Evolutionary conservation across 2,797 vertebrate species (phyloP), one percentile per base, ranked within the genome.

Genomic region (Orientallactaga sibirica): DNA sequence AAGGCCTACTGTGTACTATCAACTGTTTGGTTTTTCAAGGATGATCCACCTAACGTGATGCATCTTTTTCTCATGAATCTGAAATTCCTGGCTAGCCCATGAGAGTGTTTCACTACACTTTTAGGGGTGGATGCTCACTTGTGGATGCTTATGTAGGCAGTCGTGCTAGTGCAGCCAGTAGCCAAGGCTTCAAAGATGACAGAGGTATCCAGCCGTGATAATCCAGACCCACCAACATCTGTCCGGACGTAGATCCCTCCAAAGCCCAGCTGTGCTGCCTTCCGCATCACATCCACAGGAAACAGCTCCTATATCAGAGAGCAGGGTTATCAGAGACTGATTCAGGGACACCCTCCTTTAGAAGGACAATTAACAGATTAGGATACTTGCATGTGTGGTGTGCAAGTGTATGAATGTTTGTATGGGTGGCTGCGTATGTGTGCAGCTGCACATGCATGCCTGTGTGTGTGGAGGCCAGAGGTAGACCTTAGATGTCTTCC

Each of bases 81-180:
- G 24, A 77, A 77, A 68, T 29, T 25, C 71, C 33, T 7, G 62
- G 6, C 15, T 22, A 71, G 43, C 27, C 41, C 14, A 0, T 0
- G 1, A 0, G 16, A 55, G 37, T 1, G 52, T 25, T n/a, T n/a
- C 7, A 0, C 1, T n/a, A 29, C 29, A 71, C 78, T 79, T 14
- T 18, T 25, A 15, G 19, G 24, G 6, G 0, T 18, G 43, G 55
- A 18, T 77, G 97, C 99, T 95, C 98, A 99, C 99, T 99, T 99
- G 98, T 99, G 99, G 97, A 99, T 99, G 96, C 99, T 99, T 84
- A 99, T 99, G 86, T 99, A 99, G 74, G 99, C 99, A 0, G 99
- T 99, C 90, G 99, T 99, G 98, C 99, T 99, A 97, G 98, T 98
- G 3, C 99, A 99, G 88, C 99, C 99, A 0, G 99, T 99, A 29